Evolutionary conservation across 2,113 vertebrate genomes (phyloP), one percentile per base, ranked within the genome.

Genomic region (Amazona guildingii): DNA sequence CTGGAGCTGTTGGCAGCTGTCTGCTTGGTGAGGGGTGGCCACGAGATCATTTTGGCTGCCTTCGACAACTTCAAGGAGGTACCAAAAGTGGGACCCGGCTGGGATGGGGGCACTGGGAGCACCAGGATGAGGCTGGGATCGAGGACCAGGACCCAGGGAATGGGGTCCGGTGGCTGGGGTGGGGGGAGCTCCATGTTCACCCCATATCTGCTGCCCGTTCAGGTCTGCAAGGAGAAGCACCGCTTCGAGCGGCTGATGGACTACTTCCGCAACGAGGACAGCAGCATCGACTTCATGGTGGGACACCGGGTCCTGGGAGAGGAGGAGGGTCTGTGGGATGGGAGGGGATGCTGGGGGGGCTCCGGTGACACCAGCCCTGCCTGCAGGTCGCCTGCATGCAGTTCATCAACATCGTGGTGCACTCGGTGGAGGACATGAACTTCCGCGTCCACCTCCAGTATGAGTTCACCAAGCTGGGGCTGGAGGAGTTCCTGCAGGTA

Each of bases 1-100:
- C 97, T 99, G 83, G 99, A 99, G 97, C 98, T 99, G 91, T 98
- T 99, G 96, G 99, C 99, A 23, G 99, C 99, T 2, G 99, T 99
- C 33, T 99, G 99, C 97, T 98, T 99, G 76, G 99, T 99, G 91
- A 97, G 99, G 88, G 99, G 99, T 10, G 99, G 99, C 67, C 99
- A 99, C 4, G 99, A 99, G 98, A 99, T 99, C 97, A 99, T 99
- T 97, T 99, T 99, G 2, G 99, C 99, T 3, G 99, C 99, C 29
- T 99, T 99, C 61, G 99, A 99, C 98, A 99, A 99, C 98, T 99
- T 99, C 98, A 99, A 99, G 98, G 99, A 99, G 99, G 99, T 99
- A 69, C 0, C 1, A 39, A 37, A 24, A 74, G 7, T 6, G 16
- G 73, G 77, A 80, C 14, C 17, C 24, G 24, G 29, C 48, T 66